Evolutionary conservation across 2,113 vertebrate genomes (phyloP), one percentile per base, ranked within the genome.

Genomic region (Salvelinus namaycush): DNA sequence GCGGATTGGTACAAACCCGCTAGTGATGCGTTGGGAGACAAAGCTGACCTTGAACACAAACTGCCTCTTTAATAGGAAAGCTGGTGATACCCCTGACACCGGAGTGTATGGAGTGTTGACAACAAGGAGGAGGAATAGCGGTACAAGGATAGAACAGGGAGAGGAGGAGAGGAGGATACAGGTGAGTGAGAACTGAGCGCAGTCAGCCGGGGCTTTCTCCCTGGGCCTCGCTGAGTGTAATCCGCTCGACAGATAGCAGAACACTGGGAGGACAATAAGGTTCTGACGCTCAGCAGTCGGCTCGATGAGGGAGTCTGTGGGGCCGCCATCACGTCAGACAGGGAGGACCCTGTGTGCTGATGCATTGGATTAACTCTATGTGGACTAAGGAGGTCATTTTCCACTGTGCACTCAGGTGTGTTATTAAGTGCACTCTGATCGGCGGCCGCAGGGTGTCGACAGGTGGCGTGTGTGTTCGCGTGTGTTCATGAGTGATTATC

Each of bases 321-420:
- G 34, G 73, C 22, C 20, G 62, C 31, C 64, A 18, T 54, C 51
- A 18, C 51, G 14, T 54, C 51, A 54, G 51, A 54, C 51, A 13
- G 16, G 9, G 39, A 54, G 16, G 51, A 70, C 69, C 68, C 68
- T 70, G 54, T 49, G 64, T 62, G 48, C 54, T 79, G 70, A 79
- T 12, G 75, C 77, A 73, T 74, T 79, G 62, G 31, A 83, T 76
- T 57, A 75, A 73, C 67, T 69, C 13, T 27, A 44, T 79, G 70
- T 48, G 8, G 26, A 70, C 68, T 60, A 73, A 26, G 57, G 64
- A 26, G 68, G 26, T 75, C 77, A 54, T 26, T 31, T 79, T 48
- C 51, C 72, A 74, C 72, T 74, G 74, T 22, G 76, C 70, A 76
- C 59, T 72, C 60, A 65, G 70, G 66, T 76, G 59, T 76, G 68